phyloP scores from a whole-genome alignment of 2,888 invertebrate species.

The Sarcophaga subvicina region DNA sequence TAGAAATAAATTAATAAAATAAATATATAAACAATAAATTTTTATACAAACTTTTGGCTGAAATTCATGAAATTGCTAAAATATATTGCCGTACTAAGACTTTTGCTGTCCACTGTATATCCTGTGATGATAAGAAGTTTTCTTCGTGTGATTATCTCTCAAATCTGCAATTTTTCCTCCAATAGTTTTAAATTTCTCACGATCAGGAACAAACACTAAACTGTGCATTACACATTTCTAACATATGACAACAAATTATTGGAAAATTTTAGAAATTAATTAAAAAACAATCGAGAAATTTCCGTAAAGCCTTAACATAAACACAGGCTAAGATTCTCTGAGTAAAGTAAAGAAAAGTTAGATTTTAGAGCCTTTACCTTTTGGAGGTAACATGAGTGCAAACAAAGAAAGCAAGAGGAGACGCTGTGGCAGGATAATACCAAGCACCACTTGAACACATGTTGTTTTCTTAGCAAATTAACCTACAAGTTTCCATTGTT shows the following conservation, averaged over 20 bases:
- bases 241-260: conserved; percentile 56
- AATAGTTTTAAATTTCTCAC: conserved; percentile 9
- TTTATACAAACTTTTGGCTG: no score
- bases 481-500: conserved; percentile 9
- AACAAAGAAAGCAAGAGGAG: background rate
- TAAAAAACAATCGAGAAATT: conserved; percentile 5
- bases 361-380: conserved; percentile 74
- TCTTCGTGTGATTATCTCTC: no score
- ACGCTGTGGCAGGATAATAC: conserved; percentile 69
- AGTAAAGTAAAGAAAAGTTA: conserved; percentile 66
- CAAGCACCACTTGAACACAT: conserved; percentile 70
- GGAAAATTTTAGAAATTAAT: conserved; percentile 43
- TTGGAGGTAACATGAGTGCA: conserved; percentile 61
- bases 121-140: no score
- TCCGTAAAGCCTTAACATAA: conserved; percentile 21
- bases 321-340: conserved; percentile 4
- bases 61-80: no score
- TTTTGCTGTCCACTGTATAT: no score
- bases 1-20: no score
- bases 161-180: no score
- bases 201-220: background rate
- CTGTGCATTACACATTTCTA: conserved; percentile 29
- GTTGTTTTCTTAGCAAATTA: conserved; percentile 53
- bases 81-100: no score
- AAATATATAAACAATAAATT: no score